Evolutionary conservation across 2,888 invertebrate genomes (phyloP), one percentile per base, ranked within the genome.

Genomic region (Syrphus vitripennis): DNA sequence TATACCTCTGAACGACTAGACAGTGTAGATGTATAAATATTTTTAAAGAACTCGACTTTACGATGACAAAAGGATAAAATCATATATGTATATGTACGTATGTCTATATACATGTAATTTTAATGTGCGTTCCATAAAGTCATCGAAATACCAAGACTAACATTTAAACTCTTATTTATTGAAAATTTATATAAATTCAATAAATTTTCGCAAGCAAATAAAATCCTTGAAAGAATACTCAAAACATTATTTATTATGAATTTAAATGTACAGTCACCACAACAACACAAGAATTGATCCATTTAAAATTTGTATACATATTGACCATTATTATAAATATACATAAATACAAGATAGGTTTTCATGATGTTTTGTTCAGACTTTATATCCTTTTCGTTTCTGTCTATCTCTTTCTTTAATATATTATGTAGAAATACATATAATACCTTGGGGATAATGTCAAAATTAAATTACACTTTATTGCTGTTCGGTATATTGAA

Each of bases 401-500:
- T 21, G 34, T 5, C 21, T 37, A 6, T 21, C 5, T 19, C 12
- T 31, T 34, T 59, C 21, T 59, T 21, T 21, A 21, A 5, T 9
- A 21, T 12, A 26, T 10, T 24, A 7, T 50, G 24, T 59, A 57
- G 31, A 10, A 31, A 34, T 31, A 59, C 21, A 34, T 59, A 59
- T 59, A 63, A 50, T 67, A 67, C 67, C 67, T 65, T 48, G 50
- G 34, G 50, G 50, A 67, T 67, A 42, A 81, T 86, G 82, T 78
- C 82, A 82, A 86, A 86, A 81, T 75, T 74, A 70, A 86, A 82
- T 82, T 77, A 74, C 86, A 82, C 82, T 86, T 86, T 86, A 86
- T 86, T 82, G 86, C 81, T 67, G 26, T 82, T 82, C 61, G 74
- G 86, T 82, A 80, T 87, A 84, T 87, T 87, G 87, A 87, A 87